Conservation (phyloP, 2,113 vertebrate genomes). For the Cyprinodon tularosa region DNA sequence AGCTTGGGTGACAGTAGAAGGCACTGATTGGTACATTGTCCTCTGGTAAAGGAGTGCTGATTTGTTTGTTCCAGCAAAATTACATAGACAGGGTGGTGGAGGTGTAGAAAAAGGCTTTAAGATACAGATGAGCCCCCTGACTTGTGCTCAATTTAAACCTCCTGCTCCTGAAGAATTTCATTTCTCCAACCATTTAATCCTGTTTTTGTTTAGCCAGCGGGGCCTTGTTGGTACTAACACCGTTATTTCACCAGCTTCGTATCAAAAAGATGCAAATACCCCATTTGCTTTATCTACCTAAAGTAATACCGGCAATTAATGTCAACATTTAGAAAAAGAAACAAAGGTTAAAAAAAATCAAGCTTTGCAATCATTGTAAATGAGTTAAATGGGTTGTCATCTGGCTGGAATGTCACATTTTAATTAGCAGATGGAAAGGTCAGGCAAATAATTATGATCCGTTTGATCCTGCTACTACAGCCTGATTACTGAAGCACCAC, state of each 20-base stretch:
- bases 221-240: background rate
- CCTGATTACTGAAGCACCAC: conserved; percentile 4
- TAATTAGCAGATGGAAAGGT: conserved; percentile 26
- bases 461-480: conserved; percentile 13
- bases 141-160: background rate
- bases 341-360: background rate
- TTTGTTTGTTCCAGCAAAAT: conserved; percentile 40
- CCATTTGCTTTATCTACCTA: background rate
- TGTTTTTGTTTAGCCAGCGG: background rate
- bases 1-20: conserved; percentile 37
- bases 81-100: too few species aligned
- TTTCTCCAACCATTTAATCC: background rate
- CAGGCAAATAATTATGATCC: conserved; percentile 8
- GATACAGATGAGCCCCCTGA: background rate
- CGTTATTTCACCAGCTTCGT: background rate
- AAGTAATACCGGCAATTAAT: background rate
- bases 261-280: background rate
- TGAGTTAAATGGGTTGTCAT: background rate
- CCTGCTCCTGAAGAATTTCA: background rate
- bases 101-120: too few species aligned
- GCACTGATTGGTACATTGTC: conserved; percentile 51
- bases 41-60: conserved; percentile 44
- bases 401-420: conserved; percentile 15
- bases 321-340: background rate
- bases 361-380: background rate